Evolutionary conservation across 2,888 invertebrate species (phyloP), one percentile per base, ranked within the genome.

Genomic region (Clostera curtula): DNA sequence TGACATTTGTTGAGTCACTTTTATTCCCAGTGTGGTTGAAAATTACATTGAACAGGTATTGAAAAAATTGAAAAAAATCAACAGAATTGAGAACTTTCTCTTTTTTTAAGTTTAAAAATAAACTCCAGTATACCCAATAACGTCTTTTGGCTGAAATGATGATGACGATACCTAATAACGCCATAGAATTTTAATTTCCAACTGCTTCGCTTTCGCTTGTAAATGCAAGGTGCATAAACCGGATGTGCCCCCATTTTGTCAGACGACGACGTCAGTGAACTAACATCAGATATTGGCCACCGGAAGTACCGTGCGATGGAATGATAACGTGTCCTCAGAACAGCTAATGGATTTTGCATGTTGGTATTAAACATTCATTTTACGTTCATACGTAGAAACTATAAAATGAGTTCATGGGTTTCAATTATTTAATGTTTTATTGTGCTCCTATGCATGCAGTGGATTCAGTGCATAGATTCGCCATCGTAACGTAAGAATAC

Each of bases 231-330:
- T 46, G 21, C 6, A 45, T 29, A 29, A 30, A 46, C 45, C 46
- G 59, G 60, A 60, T 55, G 41, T 28, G 22, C 41, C 47, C 38
- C 36, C 43, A 47, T 45, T 56, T 51, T 36, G 44, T 36, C 27
- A 22, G 35, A 23, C 41, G 44, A 49, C 44, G 40, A 38, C 45
- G 49, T n/a, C n/a, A n/a, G n/a, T n/a, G n/a, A n/a, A n/a, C n/a
- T n/a, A n/a, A n/a, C n/a, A n/a, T 53, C 55, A 45, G 59, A 59
- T 56, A 54, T 47, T 40, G 42, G 40, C 36, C 16, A 14, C 35
- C 49, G 59, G 59, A 58, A 58, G 43, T 44, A 10, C 27, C 36
- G 37, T 25, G 31, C 44, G 42, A 46, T 45, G 44, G 29, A 24
- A 8, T 27, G 43, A 48, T 49, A 46, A 46, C 32, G 37, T 24